Evolutionary conservation across 2,888 invertebrate genomes (phyloP), one percentile per base, ranked within the genome.

Genomic region (Physocephala rufipes): DNA sequence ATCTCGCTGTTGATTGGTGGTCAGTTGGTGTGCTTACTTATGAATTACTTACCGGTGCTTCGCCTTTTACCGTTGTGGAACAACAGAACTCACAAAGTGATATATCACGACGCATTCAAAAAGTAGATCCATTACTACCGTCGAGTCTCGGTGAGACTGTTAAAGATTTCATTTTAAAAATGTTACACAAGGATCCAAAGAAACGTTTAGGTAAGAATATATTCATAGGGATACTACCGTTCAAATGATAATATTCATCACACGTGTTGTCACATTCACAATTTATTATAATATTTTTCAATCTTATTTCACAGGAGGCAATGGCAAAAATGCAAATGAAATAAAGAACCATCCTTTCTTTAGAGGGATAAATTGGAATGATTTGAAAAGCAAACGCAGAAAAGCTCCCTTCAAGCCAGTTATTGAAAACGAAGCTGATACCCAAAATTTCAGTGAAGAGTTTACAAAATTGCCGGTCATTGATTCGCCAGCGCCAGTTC

Each of bases 1-100:
- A 97, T 90, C 95, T 95, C 93, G 95, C 96, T 65, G 98, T 97
- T 7, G 99, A 99, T 88, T 99, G 98, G 98, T 99, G 99, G 99
- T 97, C 97, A 43, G 93, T 98, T 9, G 97, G 97, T 9, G 97
- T 99, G 1, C 87, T 99, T 61, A 95, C 97, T 0, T 99, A 97
- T 88, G 98, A 99, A 87, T 90, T 99, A 58, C 87, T 99, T 69
- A 98, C 97, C 0, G 98, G 99, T 67, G 96, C 97, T 9, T 97
- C 97, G 0, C 99, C 99, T 2, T 99, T 99, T 87, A 97, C 98
- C 12, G 95, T 97, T 0, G 96, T 97, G 80, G 97, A 96, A 28
- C 95, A 96, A 84, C 92, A 91, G 83, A 97, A 97, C 86, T 93
- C 94, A 1, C 97, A 97, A 85, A 93, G 95, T 79, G 97, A 98